Evolutionary conservation across 1,140 invertebrate genomes (phyloP), one percentile per base, ranked within the genome.

Genomic region (Lasaia peninsularis): DNA sequence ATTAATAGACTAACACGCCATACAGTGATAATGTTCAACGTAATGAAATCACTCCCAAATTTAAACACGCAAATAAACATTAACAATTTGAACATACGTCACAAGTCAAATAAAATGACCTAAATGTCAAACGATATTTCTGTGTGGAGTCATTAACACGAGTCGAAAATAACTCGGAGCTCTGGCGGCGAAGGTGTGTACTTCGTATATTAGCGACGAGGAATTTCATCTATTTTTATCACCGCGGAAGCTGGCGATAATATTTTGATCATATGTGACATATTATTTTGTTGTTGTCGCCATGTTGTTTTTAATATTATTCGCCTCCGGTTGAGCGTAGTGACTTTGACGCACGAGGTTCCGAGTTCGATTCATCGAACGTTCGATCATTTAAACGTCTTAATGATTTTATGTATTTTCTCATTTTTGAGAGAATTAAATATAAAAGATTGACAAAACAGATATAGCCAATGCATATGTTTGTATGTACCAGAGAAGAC

Each of bases 71-170:
- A 28, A 28, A 28, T 7, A 28, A 4, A 0, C 8, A n/a, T 28
- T 28, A 28, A 28, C 24, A 28, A 4, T 49, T 68, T 54, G 14
- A 28, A 37, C 12, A 58, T 55, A 69, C 69, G 64, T 63, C 60
- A 65, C 60, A 33, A 52, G 51, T 64, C 54, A 56, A 66, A 71
- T 69, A 73, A 69, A 66, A 60, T 74, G 75, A 80, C 78, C 78
- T 73, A 80, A 77, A 80, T 80, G 73, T 78, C 75, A 75, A 78
- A 58, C 60, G 62, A 66, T 73, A 58, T 56, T 52, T 58, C 55
- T 72, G 62, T 65, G 60, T 70, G 69, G 67, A 78, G 75, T 80
- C 78, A 80, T 78, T 80, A 80, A 78, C 78, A 76, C 69, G 59
- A 63, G 56, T 52, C 68, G 55, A 69, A 74, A 78, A 78, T 80